A percentile compares a stretch with the other conserved stretches of the same genome.
These are phyloP conservation scores for Callaeas wilsoni DNA, from an alignment of 2,113 vertebrate genomes.

Conservation along the genomic window DNA sequence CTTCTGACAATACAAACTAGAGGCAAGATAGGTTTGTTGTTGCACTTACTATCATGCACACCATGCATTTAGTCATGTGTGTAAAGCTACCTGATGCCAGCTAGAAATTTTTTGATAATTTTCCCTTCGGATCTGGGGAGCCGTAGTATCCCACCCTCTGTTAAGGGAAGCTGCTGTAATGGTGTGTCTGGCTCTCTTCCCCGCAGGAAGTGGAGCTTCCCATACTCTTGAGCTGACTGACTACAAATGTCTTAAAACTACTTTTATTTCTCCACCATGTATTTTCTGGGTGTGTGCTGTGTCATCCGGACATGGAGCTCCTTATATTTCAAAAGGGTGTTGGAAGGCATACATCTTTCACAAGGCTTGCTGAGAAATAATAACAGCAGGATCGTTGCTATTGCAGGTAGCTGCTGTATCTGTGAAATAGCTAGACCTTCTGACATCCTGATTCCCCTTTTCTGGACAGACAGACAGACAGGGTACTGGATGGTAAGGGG, in stretches of 20 bases:
- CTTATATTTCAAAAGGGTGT: neutral
- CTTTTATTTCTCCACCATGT: neutral
- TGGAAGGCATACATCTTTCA: neutral
- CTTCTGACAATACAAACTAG: neutral
- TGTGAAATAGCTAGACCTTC: neutral
- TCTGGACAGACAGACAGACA: neutral
- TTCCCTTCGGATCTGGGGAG: neutral
- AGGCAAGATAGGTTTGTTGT: neutral
- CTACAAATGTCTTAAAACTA: neutral
- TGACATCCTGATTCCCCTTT: neutral
- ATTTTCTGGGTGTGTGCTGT: neutral
- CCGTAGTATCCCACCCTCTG: neutral
- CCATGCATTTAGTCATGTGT: rapidly evolving
- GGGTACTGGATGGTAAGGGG: neutral
- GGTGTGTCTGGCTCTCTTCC: neutral
- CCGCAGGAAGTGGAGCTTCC: neutral
- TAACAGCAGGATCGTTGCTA: neutral
- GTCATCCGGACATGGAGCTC: neutral
- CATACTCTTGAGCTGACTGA: neutral
- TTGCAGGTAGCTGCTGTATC: neutral
- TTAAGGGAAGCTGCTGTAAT: neutral
- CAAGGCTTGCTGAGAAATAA: neutral
- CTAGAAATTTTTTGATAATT: neutral
- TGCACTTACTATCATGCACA: neutral
- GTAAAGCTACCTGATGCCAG: neutral